Conservation (phyloP, 2,113 vertebrate genomes). For the Fregetta grallaria region DNA sequence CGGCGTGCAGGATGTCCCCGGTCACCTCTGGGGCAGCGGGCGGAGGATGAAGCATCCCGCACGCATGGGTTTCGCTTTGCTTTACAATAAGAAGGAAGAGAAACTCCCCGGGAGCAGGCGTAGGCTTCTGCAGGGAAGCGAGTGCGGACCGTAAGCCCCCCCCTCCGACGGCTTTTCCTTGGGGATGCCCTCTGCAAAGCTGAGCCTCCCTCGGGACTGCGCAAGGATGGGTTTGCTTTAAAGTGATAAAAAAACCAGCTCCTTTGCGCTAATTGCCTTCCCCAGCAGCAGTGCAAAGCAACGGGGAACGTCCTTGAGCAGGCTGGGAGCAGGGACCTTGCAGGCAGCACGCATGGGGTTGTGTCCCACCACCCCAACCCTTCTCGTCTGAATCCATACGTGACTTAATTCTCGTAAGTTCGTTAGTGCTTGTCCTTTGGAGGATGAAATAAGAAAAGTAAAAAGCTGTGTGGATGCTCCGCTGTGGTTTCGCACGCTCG, state of each 20-base stretch:
- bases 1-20: accelerated
- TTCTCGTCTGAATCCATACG: accelerated
- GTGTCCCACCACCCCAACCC: not conserved
- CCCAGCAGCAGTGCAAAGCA: not conserved
- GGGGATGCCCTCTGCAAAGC: not conserved
- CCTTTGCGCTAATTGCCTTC: accelerated
- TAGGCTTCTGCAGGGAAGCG: not conserved
- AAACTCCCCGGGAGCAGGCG: not conserved
- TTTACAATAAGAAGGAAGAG: constrained; percentile 53
- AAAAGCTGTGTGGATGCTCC: accelerated
- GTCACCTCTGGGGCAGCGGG: not conserved
- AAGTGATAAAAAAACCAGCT: not conserved
- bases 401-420: accelerated
- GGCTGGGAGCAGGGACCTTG: not conserved
- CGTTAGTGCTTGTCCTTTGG: no score
- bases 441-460: no score
- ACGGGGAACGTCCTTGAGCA: accelerated
- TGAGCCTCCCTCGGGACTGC: not conserved
- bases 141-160: not conserved
- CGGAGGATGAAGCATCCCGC: not conserved
- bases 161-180: not conserved
- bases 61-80: not conserved
- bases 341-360: accelerated
- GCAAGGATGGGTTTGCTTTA: accelerated
- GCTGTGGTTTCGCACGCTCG: accelerated